Base-by-base conservation (phyloP, 1,140 invertebrate species). In the Anastatus disparis region DNA sequence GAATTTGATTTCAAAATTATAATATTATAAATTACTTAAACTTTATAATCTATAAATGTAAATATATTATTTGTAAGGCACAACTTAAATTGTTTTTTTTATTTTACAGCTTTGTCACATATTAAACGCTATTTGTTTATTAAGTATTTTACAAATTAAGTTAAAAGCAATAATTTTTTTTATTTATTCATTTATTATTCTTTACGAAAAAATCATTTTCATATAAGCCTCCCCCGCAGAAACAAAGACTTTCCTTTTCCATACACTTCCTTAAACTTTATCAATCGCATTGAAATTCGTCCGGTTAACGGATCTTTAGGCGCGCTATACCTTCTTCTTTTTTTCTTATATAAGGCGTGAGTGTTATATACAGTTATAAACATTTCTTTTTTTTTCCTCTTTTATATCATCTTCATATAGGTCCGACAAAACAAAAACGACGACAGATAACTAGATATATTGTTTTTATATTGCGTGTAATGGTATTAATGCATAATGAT, bases 351-450 rank as follows among this genome's bases (percentile, higher is more conserved):
- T 61, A 66, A 66, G 61, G 53, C 62, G 3, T 52, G 46, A 69
- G 67, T 73, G 62, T 64, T 81, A 83, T 83, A 71, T 83, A 82
- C 81, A 82, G 59, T 77, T 81, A 80, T 82, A 74, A 79, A 77
- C 69, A 76, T 77, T 71, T 29, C 61, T 67, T 66, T 74, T 61
- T 31, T 69, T 35, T 69, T 66, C 53, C 56, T 72, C 50, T 52
- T 22, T 22, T 27, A 35, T 24, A n/a, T 35, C 10, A 6, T 35
- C 31, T 35, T 35, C 4, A 6, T 35, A 50, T 35, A 67, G 20
- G 9, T 64, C 29, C 22, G 29, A 63, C 38, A 71, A 74, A 48
- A 64, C 26, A 71, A 50, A n/a, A n/a, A 55, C 59, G 20, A 46
- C 26, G 22, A 24, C n/a, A 53, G 10, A 64, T 40, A 24, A 53